Percentiles rank a stretch among this genome's conserved stretches.
Evolutionary conservation across 35 echinoderm and acorn worm species (phyloP).

Genomic region (Diadema setosum): DNA sequence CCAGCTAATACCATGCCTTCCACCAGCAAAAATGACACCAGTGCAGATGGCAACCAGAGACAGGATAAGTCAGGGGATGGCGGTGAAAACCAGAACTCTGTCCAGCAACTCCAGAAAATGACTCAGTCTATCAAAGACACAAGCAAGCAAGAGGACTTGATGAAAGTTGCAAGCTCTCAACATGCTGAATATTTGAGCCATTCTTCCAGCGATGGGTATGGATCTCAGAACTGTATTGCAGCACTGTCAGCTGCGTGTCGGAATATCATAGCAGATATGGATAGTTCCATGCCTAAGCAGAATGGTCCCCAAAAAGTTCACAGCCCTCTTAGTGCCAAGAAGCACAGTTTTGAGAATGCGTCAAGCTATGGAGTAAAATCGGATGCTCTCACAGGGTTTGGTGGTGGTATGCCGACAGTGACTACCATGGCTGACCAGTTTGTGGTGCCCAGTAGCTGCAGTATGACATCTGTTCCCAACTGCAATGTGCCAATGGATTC

Average conservation of each 20-base stretch:
- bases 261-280: slow-evolving; percentile 99
- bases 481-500: background rate
- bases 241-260: slow-evolving; percentile 95
- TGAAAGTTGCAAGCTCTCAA: slow-evolving; percentile 49
- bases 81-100: slow-evolving; percentile 13
- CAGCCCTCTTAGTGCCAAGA: slow-evolving; percentile 36
- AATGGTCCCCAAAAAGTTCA: slow-evolving; percentile 25
- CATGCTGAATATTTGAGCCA: slow-evolving; percentile 79
- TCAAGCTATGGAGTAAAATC: background rate
- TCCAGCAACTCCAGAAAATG: slow-evolving; percentile 41
- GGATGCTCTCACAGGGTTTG: background rate
- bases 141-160: slow-evolving; percentile 31
- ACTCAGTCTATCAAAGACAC: slow-evolving; percentile 32
- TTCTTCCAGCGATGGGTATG: slow-evolving; percentile 46
- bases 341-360: background rate
- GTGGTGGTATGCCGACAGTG: background rate
- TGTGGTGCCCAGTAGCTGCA: background rate
- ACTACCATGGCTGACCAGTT: background rate
- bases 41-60: background rate
- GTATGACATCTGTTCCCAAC: background rate
- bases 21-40: background rate
- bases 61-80: background rate
- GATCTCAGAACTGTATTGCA: slow-evolving; percentile 95
- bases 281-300: slow-evolving; percentile 72
- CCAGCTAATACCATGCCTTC: background rate